Conservation (phyloP, 2,113 vertebrate genomes). For the Tragelaphus strepsiceros region DNA sequence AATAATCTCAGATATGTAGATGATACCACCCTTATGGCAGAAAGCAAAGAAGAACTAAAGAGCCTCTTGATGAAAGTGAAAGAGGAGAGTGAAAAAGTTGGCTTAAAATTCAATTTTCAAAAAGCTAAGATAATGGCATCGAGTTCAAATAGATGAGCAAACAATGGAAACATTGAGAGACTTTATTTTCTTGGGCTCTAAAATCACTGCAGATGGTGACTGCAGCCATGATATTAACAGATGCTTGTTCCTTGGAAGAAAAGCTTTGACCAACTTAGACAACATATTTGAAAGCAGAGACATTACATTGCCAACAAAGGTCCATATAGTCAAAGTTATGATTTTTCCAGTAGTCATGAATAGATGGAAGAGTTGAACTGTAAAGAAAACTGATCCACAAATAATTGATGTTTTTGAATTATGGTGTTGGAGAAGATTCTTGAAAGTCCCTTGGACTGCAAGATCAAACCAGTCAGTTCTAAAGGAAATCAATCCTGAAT, state of each 20-base stretch:
- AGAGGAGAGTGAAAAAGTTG: not conserved
- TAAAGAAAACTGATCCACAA: not conserved
- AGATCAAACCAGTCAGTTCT: not conserved
- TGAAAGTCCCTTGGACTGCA: not conserved
- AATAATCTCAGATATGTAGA: not conserved
- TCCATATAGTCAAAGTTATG: not conserved
- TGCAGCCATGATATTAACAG: not conserved
- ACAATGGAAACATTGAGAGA: not conserved
- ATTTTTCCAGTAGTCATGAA: not conserved
- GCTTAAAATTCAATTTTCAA: not conserved
- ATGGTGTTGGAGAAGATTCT: not conserved
- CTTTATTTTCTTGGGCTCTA: not conserved
- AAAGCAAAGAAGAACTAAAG: not conserved
- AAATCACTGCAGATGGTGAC: not conserved
- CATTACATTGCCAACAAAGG: not conserved
- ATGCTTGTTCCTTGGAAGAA: not conserved
- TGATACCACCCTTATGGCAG: not conserved
- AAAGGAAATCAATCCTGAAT: not conserved
- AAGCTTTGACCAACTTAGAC: not conserved
- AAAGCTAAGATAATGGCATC: not conserved
- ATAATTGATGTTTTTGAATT: not conserved
- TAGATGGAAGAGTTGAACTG: not conserved
- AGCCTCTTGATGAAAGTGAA: not conserved
- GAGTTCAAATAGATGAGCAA: not conserved
- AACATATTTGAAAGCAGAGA: not conserved